These are phyloP conservation scores for Drusus annulatus DNA, from an alignment of 1,140 invertebrate genomes.

Conservation along the genomic window DNA sequence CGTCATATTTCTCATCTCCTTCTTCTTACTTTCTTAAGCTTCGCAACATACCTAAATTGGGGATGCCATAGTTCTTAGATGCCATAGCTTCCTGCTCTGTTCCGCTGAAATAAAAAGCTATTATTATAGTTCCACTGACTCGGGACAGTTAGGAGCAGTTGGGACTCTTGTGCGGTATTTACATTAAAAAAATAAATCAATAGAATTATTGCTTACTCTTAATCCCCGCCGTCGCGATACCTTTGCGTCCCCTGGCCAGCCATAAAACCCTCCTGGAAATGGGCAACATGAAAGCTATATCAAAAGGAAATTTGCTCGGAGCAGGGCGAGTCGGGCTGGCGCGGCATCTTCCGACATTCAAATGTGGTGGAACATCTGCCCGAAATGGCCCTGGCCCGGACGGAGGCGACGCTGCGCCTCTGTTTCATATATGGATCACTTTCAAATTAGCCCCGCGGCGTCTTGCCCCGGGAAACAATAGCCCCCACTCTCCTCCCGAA, in stretches of 20 bases:
- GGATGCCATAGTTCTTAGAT: too few species aligned
- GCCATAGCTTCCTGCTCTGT: too few species aligned
- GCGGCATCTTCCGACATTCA: conserved; percentile 23
- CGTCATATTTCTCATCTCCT: too few species aligned
- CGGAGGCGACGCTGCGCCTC: neutral
- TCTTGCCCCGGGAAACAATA: conserved; percentile 17
- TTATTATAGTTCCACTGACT: too few species aligned
- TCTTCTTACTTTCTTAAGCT: too few species aligned
- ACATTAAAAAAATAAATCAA: too few species aligned
- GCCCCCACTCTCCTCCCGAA: neutral
- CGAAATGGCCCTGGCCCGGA: neutral
- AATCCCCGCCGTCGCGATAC: neutral
- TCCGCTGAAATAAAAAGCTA: too few species aligned
- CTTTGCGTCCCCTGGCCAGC: neutral
- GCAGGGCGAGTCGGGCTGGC: too few species aligned
- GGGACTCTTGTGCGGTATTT: too few species aligned
- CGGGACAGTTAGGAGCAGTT: too few species aligned
- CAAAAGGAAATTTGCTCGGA: conserved; percentile 42
- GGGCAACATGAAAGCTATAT: conserved; percentile 21
- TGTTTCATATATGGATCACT: conserved; percentile 26
- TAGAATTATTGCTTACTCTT: conserved; percentile 9
- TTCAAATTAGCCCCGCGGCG: neutral
- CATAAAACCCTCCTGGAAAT: conserved; percentile 12
- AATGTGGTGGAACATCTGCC: conserved; percentile 40
- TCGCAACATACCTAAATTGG: too few species aligned